These are phyloP conservation scores for Poecile montanus DNA, from an alignment of 2,797 vertebrate genomes.

Conservation along the genomic window DNA sequence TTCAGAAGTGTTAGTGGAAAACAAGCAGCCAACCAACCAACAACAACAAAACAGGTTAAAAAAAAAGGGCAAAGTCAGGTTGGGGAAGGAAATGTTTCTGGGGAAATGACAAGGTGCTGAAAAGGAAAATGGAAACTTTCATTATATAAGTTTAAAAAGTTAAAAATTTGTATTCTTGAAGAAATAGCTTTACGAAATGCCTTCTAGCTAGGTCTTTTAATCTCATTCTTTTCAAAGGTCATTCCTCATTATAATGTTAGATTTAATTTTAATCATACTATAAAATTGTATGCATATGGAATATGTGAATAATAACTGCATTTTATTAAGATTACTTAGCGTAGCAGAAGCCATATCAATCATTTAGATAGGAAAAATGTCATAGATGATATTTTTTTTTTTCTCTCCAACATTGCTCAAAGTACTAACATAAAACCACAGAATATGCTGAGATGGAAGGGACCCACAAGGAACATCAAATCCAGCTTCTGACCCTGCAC, in stretches of 20 bases:
- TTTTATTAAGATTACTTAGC: slow-evolving; percentile 26
- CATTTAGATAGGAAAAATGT: neutral
- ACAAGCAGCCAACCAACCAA: neutral
- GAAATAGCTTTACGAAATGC: neutral
- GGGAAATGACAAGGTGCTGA: neutral
- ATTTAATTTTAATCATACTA: slow-evolving; percentile 38
- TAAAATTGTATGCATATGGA: neutral
- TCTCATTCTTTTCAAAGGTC: neutral
- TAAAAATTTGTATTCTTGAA: neutral
- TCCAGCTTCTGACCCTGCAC: too few species aligned
- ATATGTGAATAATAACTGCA: slow-evolving; percentile 15
- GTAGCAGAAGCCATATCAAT: neutral
- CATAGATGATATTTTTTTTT: neutral
- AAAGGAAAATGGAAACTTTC: neutral
- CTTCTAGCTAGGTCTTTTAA: slow-evolving; percentile 15
- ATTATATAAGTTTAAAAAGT: neutral
- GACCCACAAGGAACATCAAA: neutral
- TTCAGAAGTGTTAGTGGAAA: neutral
- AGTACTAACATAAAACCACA: neutral
- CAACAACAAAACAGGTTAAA: neutral
- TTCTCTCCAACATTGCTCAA: neutral
- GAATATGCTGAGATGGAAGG: neutral
- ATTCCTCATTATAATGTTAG: slow-evolving; percentile 8
- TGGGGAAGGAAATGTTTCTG: neutral
- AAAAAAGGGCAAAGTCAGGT: neutral